phyloP scores from a whole-genome alignment of 2,888 invertebrate species.

The Agrochola lota region DNA sequence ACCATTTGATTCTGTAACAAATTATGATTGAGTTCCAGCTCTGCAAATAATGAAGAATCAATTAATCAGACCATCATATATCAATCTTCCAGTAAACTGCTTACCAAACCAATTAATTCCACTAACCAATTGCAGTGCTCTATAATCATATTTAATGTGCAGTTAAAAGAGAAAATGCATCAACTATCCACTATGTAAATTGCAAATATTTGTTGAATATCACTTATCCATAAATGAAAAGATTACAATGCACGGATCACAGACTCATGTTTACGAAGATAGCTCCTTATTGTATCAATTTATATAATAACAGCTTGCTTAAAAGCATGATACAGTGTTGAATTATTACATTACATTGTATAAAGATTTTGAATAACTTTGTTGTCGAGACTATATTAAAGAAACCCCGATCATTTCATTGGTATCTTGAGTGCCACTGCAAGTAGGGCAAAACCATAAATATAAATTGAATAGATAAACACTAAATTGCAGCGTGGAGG shows the following conservation, averaged over 20 bases:
- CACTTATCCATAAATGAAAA: constrained; percentile 59
- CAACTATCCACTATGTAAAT: constrained; percentile 43
- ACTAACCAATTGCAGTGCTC: constrained; percentile 13
- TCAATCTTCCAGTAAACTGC: not conserved
- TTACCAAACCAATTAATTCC: constrained; percentile 23
- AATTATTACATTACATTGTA: constrained; percentile 10
- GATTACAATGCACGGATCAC: constrained; percentile 53
- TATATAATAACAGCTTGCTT: constrained; percentile 47
- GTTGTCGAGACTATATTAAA: constrained; percentile 62
- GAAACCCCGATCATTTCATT: constrained; percentile 76
- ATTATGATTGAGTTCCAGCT: not conserved
- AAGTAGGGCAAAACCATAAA: constrained; percentile 85
- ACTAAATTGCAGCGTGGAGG: constrained; percentile 71
- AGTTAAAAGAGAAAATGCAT: constrained; percentile 37
- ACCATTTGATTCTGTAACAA: not conserved
- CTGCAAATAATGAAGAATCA: not conserved
- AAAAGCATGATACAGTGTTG: constrained; percentile 27
- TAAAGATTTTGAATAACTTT: constrained; percentile 48
- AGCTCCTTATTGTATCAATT: constrained; percentile 51
- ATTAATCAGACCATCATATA: constrained; percentile 3
- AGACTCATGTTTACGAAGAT: constrained; percentile 34
- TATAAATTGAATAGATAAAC: constrained; percentile 87
- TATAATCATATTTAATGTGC: constrained; percentile 44
- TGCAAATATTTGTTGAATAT: constrained; percentile 41
- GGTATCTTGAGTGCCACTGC: constrained; percentile 76